Base-by-base conservation (phyloP, 2,113 vertebrate species). In the Sarotherodon lohbergeri region DNA sequence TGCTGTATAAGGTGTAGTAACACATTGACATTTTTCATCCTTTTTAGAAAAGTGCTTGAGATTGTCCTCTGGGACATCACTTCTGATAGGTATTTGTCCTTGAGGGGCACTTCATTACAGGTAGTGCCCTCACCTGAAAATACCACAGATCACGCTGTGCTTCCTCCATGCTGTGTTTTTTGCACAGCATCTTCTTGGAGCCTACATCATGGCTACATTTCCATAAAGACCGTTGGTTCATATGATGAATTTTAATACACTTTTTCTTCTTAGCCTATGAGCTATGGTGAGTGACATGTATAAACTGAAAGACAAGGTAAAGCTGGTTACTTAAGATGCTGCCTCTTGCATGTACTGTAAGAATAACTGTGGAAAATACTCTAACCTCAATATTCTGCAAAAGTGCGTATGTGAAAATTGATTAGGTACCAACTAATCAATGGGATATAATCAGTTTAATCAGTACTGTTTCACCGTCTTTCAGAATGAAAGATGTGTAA, bases 401-500 rank as follows among this genome's bases (percentile, higher is more conserved):
- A 66, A 12, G 14, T 48, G 14, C 0, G 0, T 76, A 1, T 50
- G 43, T 76, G 43, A 29, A 76, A 76, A 48, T 1, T 12, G 2
- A 16, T 76, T 11, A 16, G 14, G 17, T 29, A 11, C 1, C 1
- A 76, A 48, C 4, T 48, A 48, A 27, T 48, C 3, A 76, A 7
- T 19, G 41, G 5, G 9, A 19, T 76, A 19, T 29, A 76, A 76
- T 7, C 41, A 52, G 24, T 56, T n/a, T 56, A 86, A 81, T 52
- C 36, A 56, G 50, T 57, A 43, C 52, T 13, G 32, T 86, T 73
- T 81, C 43, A 11, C 55, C 32, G 36, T 66, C 11, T 5, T 80
- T 55, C 48, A 66, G 12, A 57, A 86, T 54, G 27, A 55, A 14
- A n/a, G 12, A 46, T n/a, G 32, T 46, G 24, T 73, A n/a, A 7